Conservation (phyloP, 1,140 invertebrate genomes). For the Aricia agestis region DNA sequence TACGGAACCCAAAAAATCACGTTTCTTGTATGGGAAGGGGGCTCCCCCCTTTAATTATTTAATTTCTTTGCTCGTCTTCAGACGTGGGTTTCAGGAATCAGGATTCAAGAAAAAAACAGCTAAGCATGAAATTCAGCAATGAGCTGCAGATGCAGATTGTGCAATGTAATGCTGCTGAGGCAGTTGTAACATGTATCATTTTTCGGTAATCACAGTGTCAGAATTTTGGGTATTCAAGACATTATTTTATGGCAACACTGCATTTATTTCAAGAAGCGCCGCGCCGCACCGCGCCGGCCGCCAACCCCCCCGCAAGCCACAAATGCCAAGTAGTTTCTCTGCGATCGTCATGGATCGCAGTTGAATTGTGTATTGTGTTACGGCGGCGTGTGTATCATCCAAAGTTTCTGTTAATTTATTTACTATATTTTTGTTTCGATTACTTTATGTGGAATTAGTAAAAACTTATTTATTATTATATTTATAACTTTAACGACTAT, state of each 20-base stretch:
- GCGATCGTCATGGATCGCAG: slow-evolving; percentile 67
- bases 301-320: slow-evolving; percentile 9
- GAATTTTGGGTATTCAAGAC: too few relatives aligned
- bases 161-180: too few relatives aligned
- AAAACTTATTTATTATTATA: slow-evolving; percentile 35
- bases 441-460: slow-evolving; percentile 38
- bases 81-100: too few relatives aligned
- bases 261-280: neutral
- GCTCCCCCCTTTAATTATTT: too few relatives aligned
- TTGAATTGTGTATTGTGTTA: slow-evolving; percentile 50
- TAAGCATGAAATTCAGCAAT: too few relatives aligned
- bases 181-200: too few relatives aligned
- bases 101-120: too few relatives aligned
- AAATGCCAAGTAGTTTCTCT: slow-evolving; percentile 45
- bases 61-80: too few relatives aligned
- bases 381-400: slow-evolving; percentile 53
- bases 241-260: slow-evolving; percentile 7
- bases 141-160: too few relatives aligned
- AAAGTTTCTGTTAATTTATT: slow-evolving; percentile 50
- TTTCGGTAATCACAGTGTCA: too few relatives aligned
- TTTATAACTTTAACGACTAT: slow-evolving; percentile 46
- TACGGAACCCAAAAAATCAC: too few relatives aligned
- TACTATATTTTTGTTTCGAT: slow-evolving; percentile 49
- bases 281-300: neutral
- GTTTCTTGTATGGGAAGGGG: too few relatives aligned